A percentile compares a stretch with the other conserved stretches of the same genome.
These are phyloP conservation scores for Montipora capitata DNA, from an alignment of 92 coral and sea anemone genomes.

Conservation along the genomic window DNA sequence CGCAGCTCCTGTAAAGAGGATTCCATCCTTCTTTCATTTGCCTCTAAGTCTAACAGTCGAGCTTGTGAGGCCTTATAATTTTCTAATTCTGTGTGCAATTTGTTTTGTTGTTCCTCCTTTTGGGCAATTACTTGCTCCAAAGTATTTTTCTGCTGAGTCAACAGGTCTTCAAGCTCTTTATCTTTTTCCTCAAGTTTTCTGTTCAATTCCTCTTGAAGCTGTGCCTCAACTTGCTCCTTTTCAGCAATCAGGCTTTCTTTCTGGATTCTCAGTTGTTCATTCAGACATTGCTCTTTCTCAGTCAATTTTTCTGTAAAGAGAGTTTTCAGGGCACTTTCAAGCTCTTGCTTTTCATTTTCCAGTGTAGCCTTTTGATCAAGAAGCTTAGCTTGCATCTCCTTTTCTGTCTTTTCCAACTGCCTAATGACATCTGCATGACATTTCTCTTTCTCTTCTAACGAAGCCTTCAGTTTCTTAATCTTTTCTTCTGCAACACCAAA, in stretches of 20 bases:
- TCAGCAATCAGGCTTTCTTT: constrained; percentile 89
- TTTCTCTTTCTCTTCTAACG: constrained; percentile 89
- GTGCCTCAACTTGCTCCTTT: constrained; percentile 86
- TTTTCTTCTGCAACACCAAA: constrained; percentile 83
- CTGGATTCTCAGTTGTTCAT: constrained; percentile 85
- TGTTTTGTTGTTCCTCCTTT: constrained; percentile 86
- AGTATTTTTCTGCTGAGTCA: constrained; percentile 80
- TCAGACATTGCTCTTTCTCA: constrained; percentile 84
- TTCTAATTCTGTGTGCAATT: constrained; percentile 73
- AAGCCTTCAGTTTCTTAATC: constrained; percentile 77
- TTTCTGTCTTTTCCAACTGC: constrained; percentile 85
- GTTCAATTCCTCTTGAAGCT: constrained; percentile 85
- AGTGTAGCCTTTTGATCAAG: constrained; percentile 86
- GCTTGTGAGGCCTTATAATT: constrained; percentile 86
- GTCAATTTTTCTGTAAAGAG: constrained; percentile 78
- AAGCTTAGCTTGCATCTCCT: constrained; percentile 79
- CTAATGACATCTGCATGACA: constrained; percentile 72
- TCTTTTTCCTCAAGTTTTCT: constrained; percentile 93
- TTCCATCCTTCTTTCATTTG: constrained; percentile 86
- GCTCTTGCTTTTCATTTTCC: constrained; percentile 85
- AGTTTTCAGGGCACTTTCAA: constrained; percentile 81
- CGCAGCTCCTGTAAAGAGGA: constrained; percentile 85
- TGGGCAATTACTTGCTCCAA: constrained; percentile 88
- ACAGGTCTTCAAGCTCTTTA: constrained; percentile 86
- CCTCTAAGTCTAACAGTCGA: constrained; percentile 85